These are phyloP conservation scores for Archips crataeganus DNA, from an alignment of 2,888 invertebrate species.

Conservation along the genomic window DNA sequence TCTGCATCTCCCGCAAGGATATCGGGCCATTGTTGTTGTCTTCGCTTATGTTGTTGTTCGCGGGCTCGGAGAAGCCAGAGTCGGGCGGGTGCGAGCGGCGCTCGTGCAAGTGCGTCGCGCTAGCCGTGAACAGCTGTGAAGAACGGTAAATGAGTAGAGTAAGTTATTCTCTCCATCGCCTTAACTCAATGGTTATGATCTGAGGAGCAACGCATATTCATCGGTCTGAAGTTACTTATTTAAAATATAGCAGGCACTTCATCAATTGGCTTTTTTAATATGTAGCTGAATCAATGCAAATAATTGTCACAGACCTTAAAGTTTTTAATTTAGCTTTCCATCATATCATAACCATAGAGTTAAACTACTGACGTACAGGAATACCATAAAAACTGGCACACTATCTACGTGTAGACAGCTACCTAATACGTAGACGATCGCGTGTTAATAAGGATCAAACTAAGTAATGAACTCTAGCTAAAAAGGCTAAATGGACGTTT, in stretches of 20 bases:
- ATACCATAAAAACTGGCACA: background rate
- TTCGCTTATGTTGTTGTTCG: constrained; percentile 78
- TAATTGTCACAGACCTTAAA: too few species aligned
- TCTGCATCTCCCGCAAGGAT: constrained; percentile 84
- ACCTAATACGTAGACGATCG: constrained; percentile 25
- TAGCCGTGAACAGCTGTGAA: constrained; percentile 74
- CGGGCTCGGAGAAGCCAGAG: constrained; percentile 77
- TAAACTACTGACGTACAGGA: background rate
- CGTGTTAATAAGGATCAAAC: constrained; percentile 28
- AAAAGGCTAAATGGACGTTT: constrained; percentile 27
- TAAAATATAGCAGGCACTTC: too few species aligned
- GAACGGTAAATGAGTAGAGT: background rate
- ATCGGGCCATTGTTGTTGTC: constrained; percentile 86
- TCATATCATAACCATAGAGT: background rate
- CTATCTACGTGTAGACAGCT: background rate
- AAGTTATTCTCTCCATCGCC: background rate
- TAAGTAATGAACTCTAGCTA: constrained; percentile 17
- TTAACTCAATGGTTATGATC: background rate
- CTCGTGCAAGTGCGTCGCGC: constrained; percentile 75
- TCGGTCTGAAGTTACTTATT: too few species aligned
- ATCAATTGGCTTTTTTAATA: too few species aligned
- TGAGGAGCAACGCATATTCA: too few species aligned
- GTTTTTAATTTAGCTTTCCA: background rate
- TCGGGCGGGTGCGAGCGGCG: constrained; percentile 75
- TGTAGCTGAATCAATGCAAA: too few species aligned